Conservation (phyloP, 2,113 vertebrate genomes). For the Nycticryphes semicollaris region DNA sequence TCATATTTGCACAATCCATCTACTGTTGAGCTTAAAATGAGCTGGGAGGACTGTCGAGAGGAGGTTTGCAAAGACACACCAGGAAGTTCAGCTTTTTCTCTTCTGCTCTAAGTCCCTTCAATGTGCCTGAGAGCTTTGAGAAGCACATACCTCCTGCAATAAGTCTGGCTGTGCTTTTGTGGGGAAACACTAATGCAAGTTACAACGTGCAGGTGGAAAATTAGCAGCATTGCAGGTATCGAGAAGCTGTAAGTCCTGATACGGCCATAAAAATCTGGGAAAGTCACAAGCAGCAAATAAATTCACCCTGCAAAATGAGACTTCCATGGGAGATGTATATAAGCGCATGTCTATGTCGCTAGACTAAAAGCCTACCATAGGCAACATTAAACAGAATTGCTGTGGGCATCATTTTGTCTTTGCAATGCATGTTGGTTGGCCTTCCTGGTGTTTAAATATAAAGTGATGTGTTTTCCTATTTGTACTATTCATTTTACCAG, state of each 20-base stretch:
- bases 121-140: not conserved
- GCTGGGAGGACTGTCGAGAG: not conserved
- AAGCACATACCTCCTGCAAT: not conserved
- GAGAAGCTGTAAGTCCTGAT: not conserved
- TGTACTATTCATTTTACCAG: not conserved
- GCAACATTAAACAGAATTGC: not conserved
- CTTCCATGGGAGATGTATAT: not conserved
- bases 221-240: not conserved
- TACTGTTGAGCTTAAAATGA: not conserved
- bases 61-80: not conserved
- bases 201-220: not conserved
- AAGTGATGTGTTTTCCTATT: not conserved
- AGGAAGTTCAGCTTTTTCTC: not conserved
- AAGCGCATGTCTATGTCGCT: accelerated
- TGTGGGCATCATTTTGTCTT: not conserved
- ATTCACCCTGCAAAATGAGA: not conserved
- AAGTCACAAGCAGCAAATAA: not conserved
- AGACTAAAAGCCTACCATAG: not conserved
- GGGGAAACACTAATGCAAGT: not conserved
- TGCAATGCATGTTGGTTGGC: not conserved
- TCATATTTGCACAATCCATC: not conserved
- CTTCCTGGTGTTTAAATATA: not conserved
- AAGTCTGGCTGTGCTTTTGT: not conserved
- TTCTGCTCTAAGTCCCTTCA: not conserved
- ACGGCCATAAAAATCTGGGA: not conserved